These are phyloP conservation scores for Therioaphis trifolii DNA, from an alignment of 2,888 invertebrate species.

Conservation along the genomic window DNA sequence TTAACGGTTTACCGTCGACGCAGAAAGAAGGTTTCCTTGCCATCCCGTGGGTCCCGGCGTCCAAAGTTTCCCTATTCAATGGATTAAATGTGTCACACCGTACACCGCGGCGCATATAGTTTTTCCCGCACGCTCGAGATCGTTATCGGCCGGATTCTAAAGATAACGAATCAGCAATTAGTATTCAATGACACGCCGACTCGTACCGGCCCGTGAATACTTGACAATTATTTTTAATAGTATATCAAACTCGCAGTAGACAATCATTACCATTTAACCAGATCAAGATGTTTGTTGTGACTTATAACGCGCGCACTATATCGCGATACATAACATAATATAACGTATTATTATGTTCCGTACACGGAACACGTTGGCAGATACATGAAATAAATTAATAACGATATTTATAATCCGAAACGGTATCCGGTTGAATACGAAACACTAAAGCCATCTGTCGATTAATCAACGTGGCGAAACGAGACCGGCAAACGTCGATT, in stretches of 20 bases:
- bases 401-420: neutral
- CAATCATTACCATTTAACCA: no score
- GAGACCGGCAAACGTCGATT: no score
- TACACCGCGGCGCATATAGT: no score
- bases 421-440: neutral
- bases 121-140: no score
- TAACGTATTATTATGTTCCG: no score
- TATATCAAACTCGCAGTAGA: no score
- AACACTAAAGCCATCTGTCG: neutral
- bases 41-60: no score
- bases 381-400: conserved; percentile 13
- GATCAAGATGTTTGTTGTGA: conserved; percentile 29
- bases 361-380: neutral
- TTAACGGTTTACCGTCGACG: no score
- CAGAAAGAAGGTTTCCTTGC: no score
- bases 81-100: no score
- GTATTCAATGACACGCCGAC: conserved; percentile 34
- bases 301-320: no score
- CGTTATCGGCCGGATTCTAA: conserved; percentile 2
- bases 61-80: no score
- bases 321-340: neutral
- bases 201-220: neutral
- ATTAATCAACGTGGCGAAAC: neutral
- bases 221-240: conserved; percentile 41
- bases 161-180: conserved; percentile 22